These are phyloP conservation scores for Agrenia bidenticulata DNA, from an alignment of 2,888 invertebrate genomes.

Conservation along the genomic window DNA sequence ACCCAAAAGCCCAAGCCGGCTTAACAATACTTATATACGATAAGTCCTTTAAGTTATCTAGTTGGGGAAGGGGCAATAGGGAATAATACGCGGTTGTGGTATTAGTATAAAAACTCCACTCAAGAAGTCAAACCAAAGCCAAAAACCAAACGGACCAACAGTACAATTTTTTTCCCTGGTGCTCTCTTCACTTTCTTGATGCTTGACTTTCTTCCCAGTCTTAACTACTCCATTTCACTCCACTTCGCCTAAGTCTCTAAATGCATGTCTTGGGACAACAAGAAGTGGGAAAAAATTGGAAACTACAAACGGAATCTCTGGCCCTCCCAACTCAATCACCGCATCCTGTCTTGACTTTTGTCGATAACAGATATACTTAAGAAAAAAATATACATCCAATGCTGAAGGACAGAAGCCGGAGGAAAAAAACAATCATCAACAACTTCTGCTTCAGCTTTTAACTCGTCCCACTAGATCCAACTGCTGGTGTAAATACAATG, in stretches of 20 bases:
- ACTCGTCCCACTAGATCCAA: background rate
- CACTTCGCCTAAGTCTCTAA: no score
- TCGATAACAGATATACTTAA: slow-evolving; percentile 1
- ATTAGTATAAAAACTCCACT: no score
- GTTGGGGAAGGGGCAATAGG: no score
- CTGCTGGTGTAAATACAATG: slow-evolving; percentile 10
- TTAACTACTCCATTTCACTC: no score
- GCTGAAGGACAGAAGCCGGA: background rate
- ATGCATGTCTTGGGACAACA: background rate
- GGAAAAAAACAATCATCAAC: slow-evolving; percentile 2
- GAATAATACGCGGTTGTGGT: no score
- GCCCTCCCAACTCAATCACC: slow-evolving; percentile 42
- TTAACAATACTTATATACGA: no score
- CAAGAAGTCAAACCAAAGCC: slow-evolving; percentile 7
- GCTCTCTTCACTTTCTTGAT: background rate
- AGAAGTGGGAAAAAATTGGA: slow-evolving; percentile 22
- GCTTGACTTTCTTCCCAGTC: no score
- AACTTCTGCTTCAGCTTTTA: background rate
- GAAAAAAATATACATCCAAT: background rate
- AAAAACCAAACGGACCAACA: slow-evolving; percentile 9
- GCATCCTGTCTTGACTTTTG: slow-evolving; percentile 27
- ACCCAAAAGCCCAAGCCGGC: no score
- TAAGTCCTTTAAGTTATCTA: no score
- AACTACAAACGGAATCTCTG: slow-evolving; percentile 32
- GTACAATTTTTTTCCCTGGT: background rate